Base-by-base conservation (phyloP, 2,113 vertebrate genomes). In the Corythornis madagascariensis region DNA sequence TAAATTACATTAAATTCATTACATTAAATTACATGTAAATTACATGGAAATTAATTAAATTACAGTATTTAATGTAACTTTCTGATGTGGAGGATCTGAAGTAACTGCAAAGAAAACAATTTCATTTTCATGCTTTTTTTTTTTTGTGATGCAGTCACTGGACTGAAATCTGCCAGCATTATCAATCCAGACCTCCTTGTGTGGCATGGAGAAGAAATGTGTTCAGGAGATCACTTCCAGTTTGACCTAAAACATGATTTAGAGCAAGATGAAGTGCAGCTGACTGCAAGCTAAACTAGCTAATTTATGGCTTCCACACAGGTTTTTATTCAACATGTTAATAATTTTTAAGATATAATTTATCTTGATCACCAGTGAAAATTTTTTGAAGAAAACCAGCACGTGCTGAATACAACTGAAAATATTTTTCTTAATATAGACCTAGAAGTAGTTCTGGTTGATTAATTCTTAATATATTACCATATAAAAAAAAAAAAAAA, bases 151-250 rank as follows among this genome's bases (percentile, higher is more conserved):
- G 63, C 33, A 81, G 35, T 8, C 42, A 28, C 47, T 59, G 26
- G 1, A 1, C 59, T 50, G 67, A 38, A 45, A 45, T 21, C 48
- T 42, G 33, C 26, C 75, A 40, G 31, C 20, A 14, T 0, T 22
- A 24, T 76, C 53, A 56, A 5, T 16, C 40, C 48, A 79, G 21
- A 20, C 29, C 11, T 71, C 47, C 43, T 16, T 55, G 24, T 2
- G 0, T 53, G 31, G 38, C 57, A 22, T 0, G 5, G 47, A 9
- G 38, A 22, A 66, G 57, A 48, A 57, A 45, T 3, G 3, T 1
- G 2, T 14, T 18, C 38, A 55, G n/a, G 28, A 66, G 20, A 33
- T 14, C 4, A 28, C 55, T 77, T 61, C 42, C 66, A 64, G 22
- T 63, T 84, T 75, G 26, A 55, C 21, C 9, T 69, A 29, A 52